A percentile compares a stretch with the other conserved stretches of the same genome.
Conservation (phyloP, 2,113 vertebrate genomes). For the Sclerurus mexicanus region DNA sequence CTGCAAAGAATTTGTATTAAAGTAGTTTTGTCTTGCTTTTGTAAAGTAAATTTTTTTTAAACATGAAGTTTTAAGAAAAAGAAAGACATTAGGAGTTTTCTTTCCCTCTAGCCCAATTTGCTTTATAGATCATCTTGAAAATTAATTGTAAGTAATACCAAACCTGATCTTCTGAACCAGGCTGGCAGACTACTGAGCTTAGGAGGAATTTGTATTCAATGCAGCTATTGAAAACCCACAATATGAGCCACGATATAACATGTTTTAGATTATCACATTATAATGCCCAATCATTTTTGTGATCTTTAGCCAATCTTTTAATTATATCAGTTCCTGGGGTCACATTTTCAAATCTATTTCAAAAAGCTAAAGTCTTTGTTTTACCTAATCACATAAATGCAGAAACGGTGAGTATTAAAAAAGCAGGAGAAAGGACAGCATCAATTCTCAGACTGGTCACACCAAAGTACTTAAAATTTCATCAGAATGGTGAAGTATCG, state of each 20-base stretch:
- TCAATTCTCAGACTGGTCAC: not conserved
- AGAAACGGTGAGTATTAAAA: not conserved
- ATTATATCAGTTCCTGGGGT: not conserved
- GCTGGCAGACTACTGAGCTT: not conserved
- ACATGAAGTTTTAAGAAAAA: not conserved
- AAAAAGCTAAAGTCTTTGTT: not conserved
- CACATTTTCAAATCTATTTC: not conserved
- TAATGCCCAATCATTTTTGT: not conserved
- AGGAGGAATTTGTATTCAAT: not conserved
- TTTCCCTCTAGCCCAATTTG: not conserved
- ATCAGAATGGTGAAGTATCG: not conserved
- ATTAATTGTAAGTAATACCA: not conserved
- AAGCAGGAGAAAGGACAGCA: not conserved
- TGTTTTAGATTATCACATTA: not conserved
- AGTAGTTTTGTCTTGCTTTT: not conserved
- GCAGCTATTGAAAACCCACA: not conserved
- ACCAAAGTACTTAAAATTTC: not conserved
- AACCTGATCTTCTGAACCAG: not conserved
- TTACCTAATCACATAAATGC: not conserved
- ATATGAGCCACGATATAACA: not conserved
- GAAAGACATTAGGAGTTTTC: not conserved
- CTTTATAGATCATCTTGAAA: not conserved
- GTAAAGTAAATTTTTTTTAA: not conserved
- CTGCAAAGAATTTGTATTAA: not conserved
- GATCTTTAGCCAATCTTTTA: not conserved